These are phyloP conservation scores for Hypena proboscidalis DNA, from an alignment of 2,888 invertebrate species.

Conservation along the genomic window DNA sequence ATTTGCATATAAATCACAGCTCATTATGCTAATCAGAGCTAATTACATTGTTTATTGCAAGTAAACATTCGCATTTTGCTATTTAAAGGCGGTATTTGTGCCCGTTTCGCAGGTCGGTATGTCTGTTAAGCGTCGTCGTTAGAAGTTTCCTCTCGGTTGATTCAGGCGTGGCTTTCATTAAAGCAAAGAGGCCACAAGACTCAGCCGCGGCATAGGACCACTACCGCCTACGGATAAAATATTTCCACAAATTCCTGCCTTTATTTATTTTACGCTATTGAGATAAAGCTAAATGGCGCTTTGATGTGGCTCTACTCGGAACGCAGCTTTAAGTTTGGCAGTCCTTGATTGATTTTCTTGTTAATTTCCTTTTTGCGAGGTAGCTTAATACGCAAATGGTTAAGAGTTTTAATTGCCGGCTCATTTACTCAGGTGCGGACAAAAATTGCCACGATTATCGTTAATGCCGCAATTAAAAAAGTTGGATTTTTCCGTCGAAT, in stretches of 20 bases:
- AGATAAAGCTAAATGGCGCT: constrained; percentile 81
- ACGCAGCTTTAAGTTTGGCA: constrained; percentile 73
- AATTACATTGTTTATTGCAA: constrained; percentile 17
- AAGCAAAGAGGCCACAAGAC: constrained; percentile 76
- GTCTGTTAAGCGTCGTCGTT: constrained; percentile 64
- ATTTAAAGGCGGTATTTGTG: constrained; percentile 55
- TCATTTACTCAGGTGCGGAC: constrained; percentile 32
- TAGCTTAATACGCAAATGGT: constrained; percentile 55
- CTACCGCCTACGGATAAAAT: constrained; percentile 72
- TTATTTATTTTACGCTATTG: constrained; percentile 81
- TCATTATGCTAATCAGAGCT: constrained; percentile 19
- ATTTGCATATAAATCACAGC: constrained; percentile 21
- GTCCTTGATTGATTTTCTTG: constrained; percentile 77
- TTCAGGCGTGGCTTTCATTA: constrained; percentile 75
- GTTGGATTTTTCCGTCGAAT: neutral
- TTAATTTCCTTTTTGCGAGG: constrained; percentile 55
- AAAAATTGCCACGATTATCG: constrained; percentile 1
- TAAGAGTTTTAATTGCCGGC: constrained; percentile 50
- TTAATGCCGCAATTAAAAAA: neutral
- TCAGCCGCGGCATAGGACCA: constrained; percentile 59
- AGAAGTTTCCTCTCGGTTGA: constrained; percentile 68
- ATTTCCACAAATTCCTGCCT: constrained; percentile 77
- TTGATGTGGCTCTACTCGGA: constrained; percentile 77
- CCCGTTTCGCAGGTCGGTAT: constrained; percentile 43
- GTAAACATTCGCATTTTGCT: constrained; percentile 20